These are phyloP conservation scores for Rhombomys opimus DNA, from an alignment of 2,113 vertebrate genomes.

Conservation along the genomic window DNA sequence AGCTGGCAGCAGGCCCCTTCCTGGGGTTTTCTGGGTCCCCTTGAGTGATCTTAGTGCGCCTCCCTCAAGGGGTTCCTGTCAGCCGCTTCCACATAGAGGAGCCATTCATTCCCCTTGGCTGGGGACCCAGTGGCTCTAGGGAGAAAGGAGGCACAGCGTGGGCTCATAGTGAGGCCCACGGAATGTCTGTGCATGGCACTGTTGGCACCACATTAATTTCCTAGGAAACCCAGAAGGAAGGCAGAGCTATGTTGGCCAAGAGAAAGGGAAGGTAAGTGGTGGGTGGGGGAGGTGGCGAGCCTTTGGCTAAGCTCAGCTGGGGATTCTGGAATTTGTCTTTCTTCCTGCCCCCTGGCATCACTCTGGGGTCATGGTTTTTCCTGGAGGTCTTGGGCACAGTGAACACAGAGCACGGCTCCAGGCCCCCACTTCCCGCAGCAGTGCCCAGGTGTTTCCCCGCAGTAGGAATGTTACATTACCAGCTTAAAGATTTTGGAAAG, in stretches of 20 bases:
- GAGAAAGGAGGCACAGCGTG: neutral
- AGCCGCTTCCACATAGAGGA: neutral
- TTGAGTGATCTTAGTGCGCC: fast-evolving
- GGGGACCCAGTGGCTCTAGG: neutral
- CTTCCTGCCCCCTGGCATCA: neutral
- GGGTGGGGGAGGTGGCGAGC: neutral
- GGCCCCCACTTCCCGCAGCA: neutral
- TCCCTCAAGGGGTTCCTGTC: neutral
- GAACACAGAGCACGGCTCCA: neutral
- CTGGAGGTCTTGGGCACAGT: neutral
- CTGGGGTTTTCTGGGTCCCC: neutral
- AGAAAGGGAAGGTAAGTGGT: neutral
- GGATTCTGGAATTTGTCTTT: neutral
- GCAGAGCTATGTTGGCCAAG: neutral
- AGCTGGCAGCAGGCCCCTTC: fast-evolving
- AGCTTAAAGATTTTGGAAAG: constrained; percentile 99
- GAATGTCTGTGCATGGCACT: fast-evolving
- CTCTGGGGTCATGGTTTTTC: too few species aligned
- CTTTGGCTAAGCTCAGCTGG: neutral
- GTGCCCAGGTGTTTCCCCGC: neutral
- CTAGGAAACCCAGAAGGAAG: neutral
- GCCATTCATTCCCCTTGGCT: neutral
- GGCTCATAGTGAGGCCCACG: neutral
- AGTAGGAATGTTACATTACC: constrained; percentile 88
- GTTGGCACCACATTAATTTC: neutral